phyloP scores from a whole-genome alignment of 2,797 vertebrate species.

The Sciurus vulgaris region DNA sequence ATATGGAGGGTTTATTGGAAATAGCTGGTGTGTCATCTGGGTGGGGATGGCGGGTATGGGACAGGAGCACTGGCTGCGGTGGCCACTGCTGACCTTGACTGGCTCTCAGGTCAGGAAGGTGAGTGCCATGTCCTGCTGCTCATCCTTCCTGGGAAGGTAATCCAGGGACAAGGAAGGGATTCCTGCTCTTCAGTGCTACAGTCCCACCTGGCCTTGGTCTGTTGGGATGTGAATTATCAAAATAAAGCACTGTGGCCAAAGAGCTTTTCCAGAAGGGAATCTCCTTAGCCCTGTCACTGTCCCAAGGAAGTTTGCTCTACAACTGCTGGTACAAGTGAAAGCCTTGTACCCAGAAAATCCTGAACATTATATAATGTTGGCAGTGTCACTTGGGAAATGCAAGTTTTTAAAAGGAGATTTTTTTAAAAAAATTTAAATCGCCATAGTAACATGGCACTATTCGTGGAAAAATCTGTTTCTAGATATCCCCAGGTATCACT shows the following conservation, averaged over 20 bases:
- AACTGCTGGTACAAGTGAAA: neutral
- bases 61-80: too few relatives aligned
- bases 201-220: neutral
- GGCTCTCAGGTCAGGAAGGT: neutral
- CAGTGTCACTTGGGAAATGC: neutral
- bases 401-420: constrained; percentile 43
- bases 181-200: neutral
- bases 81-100: neutral
- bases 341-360: constrained; percentile 36
- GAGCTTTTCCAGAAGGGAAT: neutral
- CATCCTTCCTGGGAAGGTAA: neutral
- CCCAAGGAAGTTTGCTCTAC: neutral
- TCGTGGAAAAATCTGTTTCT: constrained; percentile 62
- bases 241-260: neutral
- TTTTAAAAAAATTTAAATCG: constrained; percentile 51
- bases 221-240: neutral
- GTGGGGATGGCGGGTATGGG: neutral
- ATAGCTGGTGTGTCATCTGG: neutral
- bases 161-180: neutral
- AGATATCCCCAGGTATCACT: constrained; percentile 31
- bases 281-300: neutral
- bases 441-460: constrained; percentile 74
- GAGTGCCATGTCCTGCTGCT: neutral
- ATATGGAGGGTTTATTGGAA: neutral
- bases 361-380: neutral